Base-by-base conservation (phyloP, 2,888 invertebrate genomes). In the Andricus quercusramuli region DNA sequence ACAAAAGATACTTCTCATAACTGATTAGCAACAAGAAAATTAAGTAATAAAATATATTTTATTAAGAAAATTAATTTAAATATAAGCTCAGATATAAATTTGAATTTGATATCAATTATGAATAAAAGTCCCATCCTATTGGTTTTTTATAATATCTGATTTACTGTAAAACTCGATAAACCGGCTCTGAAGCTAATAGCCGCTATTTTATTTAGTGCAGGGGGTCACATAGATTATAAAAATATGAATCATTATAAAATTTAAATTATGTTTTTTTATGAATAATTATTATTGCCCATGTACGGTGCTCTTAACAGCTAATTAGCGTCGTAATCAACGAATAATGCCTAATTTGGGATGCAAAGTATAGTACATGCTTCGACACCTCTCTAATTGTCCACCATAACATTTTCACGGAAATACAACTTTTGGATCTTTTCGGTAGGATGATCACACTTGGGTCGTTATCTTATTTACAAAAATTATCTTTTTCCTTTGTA, bases 341-440 rank as follows among this genome's bases (percentile, higher is more conserved):
- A 74, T 32, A 13, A 2, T 15, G 32, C 51, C 25, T 74, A n/a
- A 74, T 74, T 74, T 32, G 56, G 32, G 13, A 74, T 74, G 56
- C 51, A 51, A 74, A 56, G n/a, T 51, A 32, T 51, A 74, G 74
- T 70, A 74, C 20, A 74, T 56, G 56, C 56, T 22, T 37, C 56
- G 56, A 74, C 74, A 29, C 56, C 56, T 74, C 70, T 74, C 37
- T 74, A 74, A 74, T 74, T 74, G 74, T 56, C n/a, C 56, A n/a
- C 32, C 32, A 80, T 79, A 77, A 78, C 68, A 79, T 80, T 81
- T 68, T 77, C 77, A 37, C 68, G 29, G 22, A 44, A 79, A 79
- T 37, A 78, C 68, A 32, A 77, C 77, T 25, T 51, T 41, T 64
- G 3, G 15, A 79, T 80, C 67, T 80, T 82, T 80, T 56, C 78